phyloP scores from a whole-genome alignment of 2,113 vertebrate genomes.

The Microcebus jonahi region DNA sequence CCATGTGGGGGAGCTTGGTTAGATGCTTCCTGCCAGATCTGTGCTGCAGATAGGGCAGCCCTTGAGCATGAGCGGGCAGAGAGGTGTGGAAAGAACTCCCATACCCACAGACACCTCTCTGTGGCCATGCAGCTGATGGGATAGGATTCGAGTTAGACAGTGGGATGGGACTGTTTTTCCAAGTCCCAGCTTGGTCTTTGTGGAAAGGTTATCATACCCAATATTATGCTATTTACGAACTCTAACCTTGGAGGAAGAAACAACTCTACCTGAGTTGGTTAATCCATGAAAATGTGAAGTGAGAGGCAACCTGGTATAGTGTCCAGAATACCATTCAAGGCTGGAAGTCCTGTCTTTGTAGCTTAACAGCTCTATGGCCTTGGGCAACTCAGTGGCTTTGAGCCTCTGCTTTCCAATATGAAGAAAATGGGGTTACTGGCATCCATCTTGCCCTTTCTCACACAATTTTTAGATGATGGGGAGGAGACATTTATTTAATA shows the following conservation, averaged over 20 bases:
- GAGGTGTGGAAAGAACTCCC: too few relatives aligned
- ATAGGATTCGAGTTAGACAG: background rate
- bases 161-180: background rate
- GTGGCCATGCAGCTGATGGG: background rate
- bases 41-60: rapidly evolving
- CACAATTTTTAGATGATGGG: background rate
- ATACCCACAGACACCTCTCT: background rate
- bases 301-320: background rate
- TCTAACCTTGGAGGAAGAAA: background rate
- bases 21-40: background rate
- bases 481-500: background rate
- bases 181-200: background rate
- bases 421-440: background rate
- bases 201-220: background rate
- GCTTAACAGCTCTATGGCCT: background rate
- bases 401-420: background rate
- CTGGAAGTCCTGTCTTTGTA: background rate
- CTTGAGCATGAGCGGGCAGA: rapidly evolving
- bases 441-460: background rate
- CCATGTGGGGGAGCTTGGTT: rapidly evolving
- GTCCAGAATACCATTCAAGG: background rate
- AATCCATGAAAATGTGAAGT: background rate
- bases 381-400: background rate
- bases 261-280: background rate
- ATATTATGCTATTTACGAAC: background rate